These are phyloP conservation scores for Flabesymbios commensalis DNA, from an alignment of 2,888 invertebrate species.

Conservation along the genomic window DNA sequence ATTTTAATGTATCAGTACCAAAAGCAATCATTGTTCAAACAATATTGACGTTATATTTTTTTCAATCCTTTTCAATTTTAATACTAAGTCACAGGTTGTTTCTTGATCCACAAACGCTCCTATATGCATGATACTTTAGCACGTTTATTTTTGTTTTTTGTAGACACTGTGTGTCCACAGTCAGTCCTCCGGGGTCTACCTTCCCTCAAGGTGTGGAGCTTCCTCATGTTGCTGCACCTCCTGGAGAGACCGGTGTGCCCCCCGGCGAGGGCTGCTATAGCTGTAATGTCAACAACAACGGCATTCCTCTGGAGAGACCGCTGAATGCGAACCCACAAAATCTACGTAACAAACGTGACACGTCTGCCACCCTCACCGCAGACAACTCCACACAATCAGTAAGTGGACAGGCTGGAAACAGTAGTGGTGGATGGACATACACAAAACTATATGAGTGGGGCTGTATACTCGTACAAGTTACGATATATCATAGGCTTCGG, in stretches of 20 bases:
- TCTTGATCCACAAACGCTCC: too few relatives aligned
- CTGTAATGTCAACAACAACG: constrained; percentile 68
- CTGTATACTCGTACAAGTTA: too few relatives aligned
- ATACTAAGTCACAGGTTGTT: too few relatives aligned
- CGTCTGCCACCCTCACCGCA: neutral
- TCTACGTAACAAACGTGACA: constrained; percentile 5
- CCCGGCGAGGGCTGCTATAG: constrained; percentile 87
- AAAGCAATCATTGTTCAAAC: too few relatives aligned
- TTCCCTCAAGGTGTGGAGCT: constrained; percentile 76
- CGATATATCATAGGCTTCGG: too few relatives aligned
- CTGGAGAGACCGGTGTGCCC: constrained; percentile 69
- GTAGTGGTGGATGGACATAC: neutral
- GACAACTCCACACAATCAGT: neutral
- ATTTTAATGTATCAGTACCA: too few relatives aligned
- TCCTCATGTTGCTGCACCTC: constrained; percentile 67
- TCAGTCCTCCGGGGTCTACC: constrained; percentile 65
- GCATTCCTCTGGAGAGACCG: constrained; percentile 24
- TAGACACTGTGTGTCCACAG: constrained; percentile 75
- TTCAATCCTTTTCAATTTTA: too few relatives aligned
- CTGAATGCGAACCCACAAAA: neutral
- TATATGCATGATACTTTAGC: too few relatives aligned
- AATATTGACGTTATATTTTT: too few relatives aligned
- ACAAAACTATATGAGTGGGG: too few relatives aligned
- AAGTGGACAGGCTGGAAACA: neutral
- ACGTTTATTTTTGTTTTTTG: too few relatives aligned